phyloP scores from a whole-genome alignment of 2,888 invertebrate genomes.

The Piscicola geometra region DNA sequence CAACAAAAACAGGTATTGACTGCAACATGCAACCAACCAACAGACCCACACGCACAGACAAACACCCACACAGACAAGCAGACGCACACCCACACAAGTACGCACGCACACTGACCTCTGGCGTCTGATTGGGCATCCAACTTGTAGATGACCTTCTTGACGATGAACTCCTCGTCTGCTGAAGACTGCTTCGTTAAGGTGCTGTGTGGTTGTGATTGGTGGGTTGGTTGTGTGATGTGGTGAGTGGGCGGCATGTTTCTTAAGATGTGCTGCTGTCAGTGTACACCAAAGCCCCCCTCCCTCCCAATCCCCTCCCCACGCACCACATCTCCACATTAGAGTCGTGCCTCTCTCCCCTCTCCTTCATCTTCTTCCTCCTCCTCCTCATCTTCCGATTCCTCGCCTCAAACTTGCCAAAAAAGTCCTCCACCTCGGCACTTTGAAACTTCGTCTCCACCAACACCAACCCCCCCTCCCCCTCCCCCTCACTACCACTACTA shows the following conservation, averaged over 20 bases:
- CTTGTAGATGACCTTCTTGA: conserved; percentile 29
- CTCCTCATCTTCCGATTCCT: conserved; percentile 6
- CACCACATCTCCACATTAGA: neutral
- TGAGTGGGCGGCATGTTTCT: too few relatives aligned
- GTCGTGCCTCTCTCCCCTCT: neutral
- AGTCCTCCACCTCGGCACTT: conserved; percentile 3
- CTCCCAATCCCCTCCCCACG: neutral
- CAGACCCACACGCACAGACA: too few relatives aligned
- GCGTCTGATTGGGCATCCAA: conserved; percentile 9
- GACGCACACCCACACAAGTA: too few relatives aligned
- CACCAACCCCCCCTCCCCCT: neutral
- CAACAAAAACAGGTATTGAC: too few relatives aligned
- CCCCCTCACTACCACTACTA: neutral
- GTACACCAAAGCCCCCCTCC: too few relatives aligned
- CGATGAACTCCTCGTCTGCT: neutral
- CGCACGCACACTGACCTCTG: neutral
- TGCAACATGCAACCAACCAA: too few relatives aligned
- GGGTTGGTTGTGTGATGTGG: neutral
- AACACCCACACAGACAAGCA: too few relatives aligned
- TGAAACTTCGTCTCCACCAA: neutral
- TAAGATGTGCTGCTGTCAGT: too few relatives aligned
- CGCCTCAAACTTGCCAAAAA: conserved; percentile 6
- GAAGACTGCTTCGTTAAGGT: neutral
- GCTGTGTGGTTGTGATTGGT: neutral
- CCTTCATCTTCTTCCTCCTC: conserved; percentile 9